A percentile compares a stretch with the other conserved stretches of the same genome.
phyloP scores from a whole-genome alignment of 2,888 invertebrate genomes.

The Trypoxylon attenuatum region DNA sequence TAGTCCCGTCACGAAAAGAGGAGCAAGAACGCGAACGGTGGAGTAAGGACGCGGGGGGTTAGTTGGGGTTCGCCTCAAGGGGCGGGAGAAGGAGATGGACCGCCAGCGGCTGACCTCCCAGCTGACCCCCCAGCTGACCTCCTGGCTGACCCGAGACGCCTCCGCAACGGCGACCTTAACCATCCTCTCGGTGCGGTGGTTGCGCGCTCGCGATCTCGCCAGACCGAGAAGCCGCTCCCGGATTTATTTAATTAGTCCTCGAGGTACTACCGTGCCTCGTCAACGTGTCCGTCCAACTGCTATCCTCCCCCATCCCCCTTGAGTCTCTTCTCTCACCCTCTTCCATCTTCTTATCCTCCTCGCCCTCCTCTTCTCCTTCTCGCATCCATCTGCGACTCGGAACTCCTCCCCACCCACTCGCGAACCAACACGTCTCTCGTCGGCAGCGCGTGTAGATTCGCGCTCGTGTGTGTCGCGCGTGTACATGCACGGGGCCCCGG shows the following conservation, averaged over 20 bases:
- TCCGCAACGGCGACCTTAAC: constrained; percentile 61
- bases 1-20: constrained; percentile 46
- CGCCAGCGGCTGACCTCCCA: constrained; percentile 60
- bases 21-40: constrained; percentile 41
- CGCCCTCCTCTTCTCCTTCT: background rate
- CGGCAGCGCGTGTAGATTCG: background rate
- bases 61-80: constrained; percentile 26
- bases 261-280: constrained; percentile 56
- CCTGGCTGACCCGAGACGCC: constrained; percentile 60
- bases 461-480: constrained; percentile 18
- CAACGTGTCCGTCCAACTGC: constrained; percentile 58
- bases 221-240: constrained; percentile 64
- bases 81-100: constrained; percentile 52
- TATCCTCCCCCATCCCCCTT: constrained; percentile 22
- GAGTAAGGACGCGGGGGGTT: constrained; percentile 42
- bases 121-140: constrained; percentile 64
- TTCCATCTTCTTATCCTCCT: background rate
- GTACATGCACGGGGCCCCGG: constrained; percentile 16
- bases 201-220: constrained; percentile 59
- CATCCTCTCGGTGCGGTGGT: constrained; percentile 57
- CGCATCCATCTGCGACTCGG: constrained; percentile 17
- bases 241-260: constrained; percentile 68
- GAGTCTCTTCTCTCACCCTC: constrained; percentile 5
- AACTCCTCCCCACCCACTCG: constrained; percentile 28
- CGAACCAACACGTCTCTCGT: constrained; percentile 15